Evolutionary conservation across 2,888 invertebrate genomes (phyloP).

Genomic region (Notocelia uddmanniana): DNA sequence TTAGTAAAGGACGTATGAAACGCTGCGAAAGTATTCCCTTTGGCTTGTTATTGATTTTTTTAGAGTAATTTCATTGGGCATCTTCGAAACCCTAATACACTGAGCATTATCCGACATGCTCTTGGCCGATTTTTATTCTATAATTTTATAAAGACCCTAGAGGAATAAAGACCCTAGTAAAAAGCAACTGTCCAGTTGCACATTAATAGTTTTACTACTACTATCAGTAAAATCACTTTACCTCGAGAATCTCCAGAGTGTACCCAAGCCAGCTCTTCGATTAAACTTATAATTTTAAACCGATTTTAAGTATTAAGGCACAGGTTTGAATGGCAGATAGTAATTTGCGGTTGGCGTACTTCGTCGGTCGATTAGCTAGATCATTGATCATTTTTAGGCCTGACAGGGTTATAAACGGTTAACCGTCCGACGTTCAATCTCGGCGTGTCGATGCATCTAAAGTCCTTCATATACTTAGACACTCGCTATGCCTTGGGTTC

Average conservation of each 20-base stretch:
- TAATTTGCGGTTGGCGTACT: constrained; percentile 27
- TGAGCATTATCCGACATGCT: too few relatives aligned
- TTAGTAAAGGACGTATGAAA: too few relatives aligned
- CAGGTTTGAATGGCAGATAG: constrained; percentile 29
- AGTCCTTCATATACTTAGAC: constrained; percentile 13
- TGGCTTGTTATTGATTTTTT: too few relatives aligned
- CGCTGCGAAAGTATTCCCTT: too few relatives aligned
- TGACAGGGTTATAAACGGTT: constrained; percentile 43
- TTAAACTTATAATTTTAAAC: background rate
- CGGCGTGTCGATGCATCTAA: constrained; percentile 29
- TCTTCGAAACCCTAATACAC: too few relatives aligned
- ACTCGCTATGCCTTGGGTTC: background rate
- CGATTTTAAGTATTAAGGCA: constrained; percentile 9
- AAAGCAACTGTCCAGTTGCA: background rate
- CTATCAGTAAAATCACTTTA: too few relatives aligned
- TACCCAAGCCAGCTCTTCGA: background rate
- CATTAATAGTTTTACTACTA: too few relatives aligned
- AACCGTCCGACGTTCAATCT: constrained; percentile 36
- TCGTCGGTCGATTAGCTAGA: constrained; percentile 31
- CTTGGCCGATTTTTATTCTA: too few relatives aligned
- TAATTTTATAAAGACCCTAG: too few relatives aligned
- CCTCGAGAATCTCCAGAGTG: too few relatives aligned
- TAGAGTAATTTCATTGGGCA: too few relatives aligned
- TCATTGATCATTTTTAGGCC: constrained; percentile 42
- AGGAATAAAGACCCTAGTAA: background rate